Conservation (phyloP, 2,113 vertebrate genomes). For the Tenebrosternarchus preto region DNA sequence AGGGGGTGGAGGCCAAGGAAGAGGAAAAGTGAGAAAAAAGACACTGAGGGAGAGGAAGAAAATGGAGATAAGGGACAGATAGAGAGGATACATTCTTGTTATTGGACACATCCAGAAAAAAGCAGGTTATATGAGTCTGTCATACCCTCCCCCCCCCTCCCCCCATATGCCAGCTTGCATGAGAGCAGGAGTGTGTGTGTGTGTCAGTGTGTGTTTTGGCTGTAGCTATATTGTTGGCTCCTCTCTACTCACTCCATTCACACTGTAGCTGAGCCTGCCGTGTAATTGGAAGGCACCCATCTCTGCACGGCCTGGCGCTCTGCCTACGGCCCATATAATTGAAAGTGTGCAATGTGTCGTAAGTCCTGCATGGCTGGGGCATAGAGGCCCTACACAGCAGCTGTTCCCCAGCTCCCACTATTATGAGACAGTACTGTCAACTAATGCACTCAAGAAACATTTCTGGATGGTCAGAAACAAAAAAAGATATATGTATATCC, state of each 20-base stretch:
- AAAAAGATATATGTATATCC: no score
- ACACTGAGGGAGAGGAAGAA: background rate
- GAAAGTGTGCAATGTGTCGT: conserved; percentile 43
- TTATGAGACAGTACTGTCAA: conserved; percentile 31
- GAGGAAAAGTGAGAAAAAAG: conserved; percentile 1
- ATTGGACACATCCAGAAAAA: conserved; percentile 23
- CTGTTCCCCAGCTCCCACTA: conserved; percentile 33
- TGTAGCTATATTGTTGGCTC: conserved; percentile 7
- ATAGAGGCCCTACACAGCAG: conserved; percentile 33
- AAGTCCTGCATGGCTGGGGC: conserved; percentile 43
- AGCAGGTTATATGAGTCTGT: conserved; percentile 20
- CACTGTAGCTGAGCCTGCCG: conserved; percentile 29
- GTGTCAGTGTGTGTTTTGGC: conserved; percentile 30
- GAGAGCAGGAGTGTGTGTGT: conserved; percentile 35
- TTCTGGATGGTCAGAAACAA: no score
- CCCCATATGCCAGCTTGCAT: background rate
- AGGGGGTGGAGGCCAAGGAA: background rate
- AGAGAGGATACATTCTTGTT: conserved; percentile 28
- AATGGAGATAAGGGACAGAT: background rate
- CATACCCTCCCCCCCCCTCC: conserved; percentile 1
- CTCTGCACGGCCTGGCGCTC: conserved; percentile 39
- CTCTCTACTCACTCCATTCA: conserved; percentile 30
- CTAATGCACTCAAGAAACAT: background rate
- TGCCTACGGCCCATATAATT: conserved; percentile 50
- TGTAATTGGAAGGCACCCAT: conserved; percentile 51